These are phyloP conservation scores for Silurus lanzhouensis DNA, from an alignment of 2,797 vertebrate genomes.

Conservation along the genomic window DNA sequence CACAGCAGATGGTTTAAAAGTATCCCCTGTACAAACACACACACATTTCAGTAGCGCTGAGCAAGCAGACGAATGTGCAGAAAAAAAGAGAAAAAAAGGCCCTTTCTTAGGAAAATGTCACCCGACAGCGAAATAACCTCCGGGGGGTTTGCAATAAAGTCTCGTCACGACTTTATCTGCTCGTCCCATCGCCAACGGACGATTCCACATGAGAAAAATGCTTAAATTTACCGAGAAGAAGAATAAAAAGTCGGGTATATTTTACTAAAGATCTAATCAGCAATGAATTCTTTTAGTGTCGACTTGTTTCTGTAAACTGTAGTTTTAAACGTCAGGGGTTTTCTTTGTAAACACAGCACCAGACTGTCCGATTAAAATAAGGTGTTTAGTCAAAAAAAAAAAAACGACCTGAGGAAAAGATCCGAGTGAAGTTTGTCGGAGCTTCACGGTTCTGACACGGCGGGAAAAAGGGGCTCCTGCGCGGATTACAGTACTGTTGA, in stretches of 20 bases:
- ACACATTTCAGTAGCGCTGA: constrained; percentile 6
- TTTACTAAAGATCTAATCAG: not conserved
- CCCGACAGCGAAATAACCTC: no score
- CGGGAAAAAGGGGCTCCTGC: no score
- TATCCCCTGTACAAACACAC: not conserved
- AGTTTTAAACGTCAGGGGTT: constrained; percentile 7
- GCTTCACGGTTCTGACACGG: not conserved
- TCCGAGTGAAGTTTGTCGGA: not conserved
- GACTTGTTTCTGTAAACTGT: constrained; percentile 15
- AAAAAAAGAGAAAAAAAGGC: constrained; percentile 31
- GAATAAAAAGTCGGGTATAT: not conserved
- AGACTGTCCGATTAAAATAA: not conserved
- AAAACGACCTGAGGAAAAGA: constrained; percentile 23
- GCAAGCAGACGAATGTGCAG: constrained; percentile 53
- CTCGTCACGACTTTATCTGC: not conserved
- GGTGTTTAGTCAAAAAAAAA: not conserved
- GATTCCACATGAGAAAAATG: not conserved
- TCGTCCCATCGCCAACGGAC: not conserved
- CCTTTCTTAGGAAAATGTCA: constrained; percentile 13
- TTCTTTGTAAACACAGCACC: constrained; percentile 40
- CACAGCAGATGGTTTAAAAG: not conserved
- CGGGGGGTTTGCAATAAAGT: not conserved
- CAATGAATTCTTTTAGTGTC: not conserved
- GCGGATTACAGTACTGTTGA: not conserved
- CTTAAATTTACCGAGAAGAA: not conserved